These are phyloP conservation scores for Miltochrista miniata DNA, from an alignment of 2,888 invertebrate genomes.

Conservation along the genomic window DNA sequence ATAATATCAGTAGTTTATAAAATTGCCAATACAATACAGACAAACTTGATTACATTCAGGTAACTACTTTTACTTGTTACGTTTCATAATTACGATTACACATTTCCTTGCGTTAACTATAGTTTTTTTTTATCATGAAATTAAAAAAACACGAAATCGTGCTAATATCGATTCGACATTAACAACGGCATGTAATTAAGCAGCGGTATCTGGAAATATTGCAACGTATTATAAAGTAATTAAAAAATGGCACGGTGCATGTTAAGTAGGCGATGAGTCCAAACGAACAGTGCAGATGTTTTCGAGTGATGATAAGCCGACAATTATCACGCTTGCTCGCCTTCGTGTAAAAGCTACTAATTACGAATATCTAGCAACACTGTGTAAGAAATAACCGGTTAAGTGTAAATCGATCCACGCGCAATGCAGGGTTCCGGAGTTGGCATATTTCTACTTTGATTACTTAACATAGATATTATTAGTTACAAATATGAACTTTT, in stretches of 20 bases:
- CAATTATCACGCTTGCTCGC: conserved; percentile 69
- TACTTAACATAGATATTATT: too few relatives aligned
- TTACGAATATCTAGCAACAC: conserved; percentile 42
- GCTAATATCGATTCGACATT: conserved; percentile 34
- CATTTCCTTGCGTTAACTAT: too few relatives aligned
- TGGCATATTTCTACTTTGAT: too few relatives aligned
- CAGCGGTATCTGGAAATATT: conserved; percentile 36
- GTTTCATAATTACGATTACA: too few relatives aligned
- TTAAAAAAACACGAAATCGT: conserved; percentile 33
- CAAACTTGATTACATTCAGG: too few relatives aligned
- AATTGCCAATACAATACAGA: too few relatives aligned
- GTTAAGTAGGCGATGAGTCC: conserved; percentile 48
- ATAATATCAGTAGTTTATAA: too few relatives aligned
- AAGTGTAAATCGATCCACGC: too few relatives aligned
- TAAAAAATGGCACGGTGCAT: conserved; percentile 45
- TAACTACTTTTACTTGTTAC: too few relatives aligned
- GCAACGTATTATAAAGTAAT: conserved; percentile 43
- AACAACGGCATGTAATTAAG: conserved; percentile 44
- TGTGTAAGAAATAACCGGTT: conserved; percentile 20
- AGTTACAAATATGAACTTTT: too few relatives aligned
- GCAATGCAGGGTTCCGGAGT: too few relatives aligned
- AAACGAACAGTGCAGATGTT: conserved; percentile 47
- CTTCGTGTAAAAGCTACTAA: conserved; percentile 43
- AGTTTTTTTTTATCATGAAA: neutral
- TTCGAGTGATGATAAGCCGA: conserved; percentile 44